phyloP scores from a whole-genome alignment of 2,888 invertebrate genomes.

The Catocala sponsa region DNA sequence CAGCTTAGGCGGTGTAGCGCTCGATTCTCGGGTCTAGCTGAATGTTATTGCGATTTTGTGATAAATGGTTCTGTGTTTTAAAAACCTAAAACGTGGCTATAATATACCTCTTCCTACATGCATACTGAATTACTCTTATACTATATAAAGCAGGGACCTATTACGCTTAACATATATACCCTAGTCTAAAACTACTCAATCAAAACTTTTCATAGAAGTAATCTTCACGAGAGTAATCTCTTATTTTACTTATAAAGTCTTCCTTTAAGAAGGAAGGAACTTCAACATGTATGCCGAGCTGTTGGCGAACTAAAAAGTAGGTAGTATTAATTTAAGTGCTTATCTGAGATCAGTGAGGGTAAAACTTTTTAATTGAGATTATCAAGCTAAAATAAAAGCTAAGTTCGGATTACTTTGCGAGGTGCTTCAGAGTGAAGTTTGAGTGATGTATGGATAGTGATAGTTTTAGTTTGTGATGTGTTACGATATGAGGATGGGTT shows the following conservation, averaged over 20 bases:
- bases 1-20: too few relatives aligned
- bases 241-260: slow-evolving; percentile 2
- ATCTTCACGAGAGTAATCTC: neutral
- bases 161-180: too few relatives aligned
- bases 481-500: too few relatives aligned
- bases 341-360: slow-evolving; percentile 48
- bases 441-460: slow-evolving; percentile 7
- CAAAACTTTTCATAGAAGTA: neutral
- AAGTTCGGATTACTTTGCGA: slow-evolving; percentile 30
- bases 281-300: slow-evolving; percentile 19
- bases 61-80: too few relatives aligned
- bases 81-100: too few relatives aligned
- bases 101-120: too few relatives aligned
- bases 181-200: too few relatives aligned
- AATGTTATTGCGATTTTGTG: too few relatives aligned
- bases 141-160: too few relatives aligned
- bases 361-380: slow-evolving; percentile 68
- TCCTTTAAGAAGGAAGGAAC: slow-evolving; percentile 16
- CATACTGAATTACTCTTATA: too few relatives aligned
- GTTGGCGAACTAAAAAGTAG: slow-evolving; percentile 27
- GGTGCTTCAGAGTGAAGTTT: slow-evolving; percentile 5
- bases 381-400: slow-evolving; percentile 59
- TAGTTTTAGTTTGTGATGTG: slow-evolving; percentile 2
- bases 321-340: slow-evolving; percentile 55
- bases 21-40: too few relatives aligned